phyloP scores from a whole-genome alignment of 2,113 vertebrate genomes.

The Corynorhinus townsendii region DNA sequence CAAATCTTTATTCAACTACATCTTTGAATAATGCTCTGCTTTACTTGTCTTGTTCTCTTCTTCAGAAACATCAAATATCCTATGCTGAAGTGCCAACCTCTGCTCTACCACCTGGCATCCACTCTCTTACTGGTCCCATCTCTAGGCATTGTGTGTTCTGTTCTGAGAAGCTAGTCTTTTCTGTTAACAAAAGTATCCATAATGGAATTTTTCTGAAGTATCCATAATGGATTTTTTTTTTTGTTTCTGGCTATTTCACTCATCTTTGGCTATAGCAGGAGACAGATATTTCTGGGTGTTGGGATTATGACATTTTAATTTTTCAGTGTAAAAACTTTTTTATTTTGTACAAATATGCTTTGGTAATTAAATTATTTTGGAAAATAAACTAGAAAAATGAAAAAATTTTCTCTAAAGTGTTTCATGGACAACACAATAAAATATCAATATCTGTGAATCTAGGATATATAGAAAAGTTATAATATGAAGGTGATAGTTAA shows the following conservation, averaged over 20 bases:
- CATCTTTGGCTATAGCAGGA: neutral
- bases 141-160: neutral
- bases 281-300: neutral
- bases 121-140: too few relatives aligned
- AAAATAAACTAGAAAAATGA: neutral
- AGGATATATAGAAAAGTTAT: neutral
- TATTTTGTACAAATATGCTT: neutral
- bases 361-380: neutral
- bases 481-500: neutral
- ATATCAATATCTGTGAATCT: neutral
- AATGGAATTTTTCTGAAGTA: neutral
- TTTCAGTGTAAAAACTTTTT: neutral
- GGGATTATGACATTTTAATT: neutral
- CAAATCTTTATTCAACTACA: neutral
- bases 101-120: neutral
- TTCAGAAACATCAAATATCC: neutral
- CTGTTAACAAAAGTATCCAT: neutral
- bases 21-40: neutral
- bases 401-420: neutral
- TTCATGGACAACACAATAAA: neutral
- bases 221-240: neutral
- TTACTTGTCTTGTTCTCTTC: neutral
- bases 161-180: neutral
- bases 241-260: neutral
- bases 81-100: neutral